Base-by-base conservation (phyloP, 2,113 vertebrate genomes). In the Bucco capensis region DNA sequence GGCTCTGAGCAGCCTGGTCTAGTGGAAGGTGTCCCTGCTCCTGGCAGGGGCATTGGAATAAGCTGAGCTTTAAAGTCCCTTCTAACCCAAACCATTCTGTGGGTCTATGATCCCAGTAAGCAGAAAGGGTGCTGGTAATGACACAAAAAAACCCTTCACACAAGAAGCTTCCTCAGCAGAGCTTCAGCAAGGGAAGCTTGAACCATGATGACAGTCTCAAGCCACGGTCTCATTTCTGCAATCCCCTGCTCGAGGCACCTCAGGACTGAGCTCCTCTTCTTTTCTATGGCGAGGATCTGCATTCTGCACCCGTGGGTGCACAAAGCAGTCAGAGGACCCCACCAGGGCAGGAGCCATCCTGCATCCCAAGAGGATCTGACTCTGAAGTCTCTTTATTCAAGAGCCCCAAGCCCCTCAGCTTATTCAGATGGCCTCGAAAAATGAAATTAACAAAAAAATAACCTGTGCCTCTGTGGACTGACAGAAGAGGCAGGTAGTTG, bases 311-410 rank as follows among this genome's bases (percentile, higher is more conserved):
- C 0, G 0, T 2, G 27, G 49, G 57, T 47, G 13, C 23, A 1
- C 28, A 30, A 27, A 6, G 42, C 51, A 44, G 33, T 37, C 66
- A 40, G 33, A 21, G 31, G 46, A 10, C 46, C 24, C 38, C 3
- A 0, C 8, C 1, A 3, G 28, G 0, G 33, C 40, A 51, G 70
- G 21, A 44, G 19, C 37, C 1, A 0, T 5, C 44, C 81, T 35
- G 19, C 42, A 66, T 25, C 38, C 66, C 71, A 27, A 3, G 25
- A 64, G 8, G 27, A 67, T 23, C 69, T 4, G 3, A 9, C 21
- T 11, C 47, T 7, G 10, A 70, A 31, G 42, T 33, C 2, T 19
- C 3, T 65, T 83, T 10, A 57, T 5, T 47, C 42, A 22, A 64
- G 30, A 80, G 76, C 71, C 86, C 54, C 65, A 54, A 66, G 31